Base-by-base conservation (phyloP, 2,113 vertebrate genomes). In the Cricetomys ansorgei region DNA sequence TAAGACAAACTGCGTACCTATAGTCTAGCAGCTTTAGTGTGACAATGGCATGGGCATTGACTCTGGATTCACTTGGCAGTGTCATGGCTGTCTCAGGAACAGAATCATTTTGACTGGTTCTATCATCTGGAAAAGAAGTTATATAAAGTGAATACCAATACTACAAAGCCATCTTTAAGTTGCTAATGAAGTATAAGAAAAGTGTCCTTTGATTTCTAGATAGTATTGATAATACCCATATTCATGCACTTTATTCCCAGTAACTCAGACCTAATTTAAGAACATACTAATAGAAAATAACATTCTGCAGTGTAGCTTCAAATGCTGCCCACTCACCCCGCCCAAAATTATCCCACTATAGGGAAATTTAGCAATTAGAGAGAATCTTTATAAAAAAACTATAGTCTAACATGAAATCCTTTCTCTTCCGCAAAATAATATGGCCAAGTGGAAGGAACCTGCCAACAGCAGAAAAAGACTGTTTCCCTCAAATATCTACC, bases 81-180 rank as follows among this genome's bases (percentile, higher is more conserved):
- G 99, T 99, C 99, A 99, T 99, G 76, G 99, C 99, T 53, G 99
- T 99, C 19, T 88, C 97, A 48, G 97, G 83, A 84, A 97, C 95
- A 31, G 98, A 98, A 7, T 95, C 97, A 8, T 0, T 70, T 37
- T 93, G 94, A 10, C 17, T 97, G 79, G 95, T 95, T 23, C 92
- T 98, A 65, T 98, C 98, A 95, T 99, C 99, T 99, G 79, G 50
- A 87, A 79, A 93, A 90, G 57, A 98, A 1, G 0, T 92, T 13
- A 85, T 0, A 81, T 3, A 40, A 92, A 93, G 79, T 5, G n/a
- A 92, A 34, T 76, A 83, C 80, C 55, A 48, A 88, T 27, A 92
- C 13, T 67, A 81, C 0, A 77, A 67, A 93, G 43, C 57, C 31
- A 93, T n/a, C 91, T 91, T 37, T 21, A 80, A 96, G 88, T 37